A percentile compares a stretch with the other conserved stretches of the same genome.
Conservation (phyloP, 2,113 vertebrate species). For the Mixornis gularis region DNA sequence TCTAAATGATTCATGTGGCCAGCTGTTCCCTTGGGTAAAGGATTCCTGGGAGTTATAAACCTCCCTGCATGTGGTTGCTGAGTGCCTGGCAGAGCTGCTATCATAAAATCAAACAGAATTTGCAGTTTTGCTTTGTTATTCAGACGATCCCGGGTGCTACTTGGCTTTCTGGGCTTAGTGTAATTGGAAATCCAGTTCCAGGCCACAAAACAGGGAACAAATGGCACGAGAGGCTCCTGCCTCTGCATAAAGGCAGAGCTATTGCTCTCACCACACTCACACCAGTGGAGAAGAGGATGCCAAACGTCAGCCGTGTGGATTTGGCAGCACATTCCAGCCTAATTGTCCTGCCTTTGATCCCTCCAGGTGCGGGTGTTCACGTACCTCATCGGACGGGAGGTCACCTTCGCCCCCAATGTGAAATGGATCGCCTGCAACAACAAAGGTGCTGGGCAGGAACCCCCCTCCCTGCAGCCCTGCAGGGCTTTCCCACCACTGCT, state of each 20-base stretch:
- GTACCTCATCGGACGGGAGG: slow-evolving; percentile 92
- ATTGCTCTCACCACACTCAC: background rate
- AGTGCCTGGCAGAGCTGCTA: background rate
- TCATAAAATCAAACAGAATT: slow-evolving; percentile 9
- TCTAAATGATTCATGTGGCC: background rate
- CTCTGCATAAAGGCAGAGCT: background rate
- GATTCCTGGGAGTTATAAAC: background rate
- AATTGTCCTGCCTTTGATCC: background rate
- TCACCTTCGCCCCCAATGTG: slow-evolving; percentile 86
- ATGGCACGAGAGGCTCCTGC: background rate
- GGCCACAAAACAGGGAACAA: background rate
- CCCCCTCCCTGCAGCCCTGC: background rate
- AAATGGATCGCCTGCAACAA: slow-evolving; percentile 98
- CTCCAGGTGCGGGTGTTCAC: slow-evolving; percentile 91
- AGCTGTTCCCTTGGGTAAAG: background rate
- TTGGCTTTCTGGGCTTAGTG: background rate
- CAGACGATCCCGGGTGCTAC: background rate
- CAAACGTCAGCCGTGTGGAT: background rate
- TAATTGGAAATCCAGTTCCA: slow-evolving; percentile 11
- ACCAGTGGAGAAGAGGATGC: background rate
- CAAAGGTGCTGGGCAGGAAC: slow-evolving; percentile 77
- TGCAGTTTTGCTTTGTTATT: slow-evolving; percentile 15
- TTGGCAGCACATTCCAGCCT: background rate
- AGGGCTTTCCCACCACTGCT: background rate
- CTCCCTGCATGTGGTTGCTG: background rate